A percentile compares a stretch with the other conserved stretches of the same genome.
Evolutionary conservation across 2,113 vertebrate genomes (phyloP).

Genomic region (Monopterus albus): DNA sequence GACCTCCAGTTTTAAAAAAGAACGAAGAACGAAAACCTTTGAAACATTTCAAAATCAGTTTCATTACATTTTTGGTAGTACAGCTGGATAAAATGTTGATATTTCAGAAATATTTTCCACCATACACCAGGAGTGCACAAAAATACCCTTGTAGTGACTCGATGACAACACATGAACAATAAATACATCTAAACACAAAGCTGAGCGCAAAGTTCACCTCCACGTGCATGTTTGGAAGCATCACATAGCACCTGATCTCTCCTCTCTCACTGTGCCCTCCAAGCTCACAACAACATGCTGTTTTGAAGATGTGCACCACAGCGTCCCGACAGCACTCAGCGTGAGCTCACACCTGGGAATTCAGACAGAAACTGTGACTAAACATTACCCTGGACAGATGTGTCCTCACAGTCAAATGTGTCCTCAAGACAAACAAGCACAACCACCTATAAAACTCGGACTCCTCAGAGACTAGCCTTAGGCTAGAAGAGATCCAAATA

Average conservation of each 20-base stretch:
- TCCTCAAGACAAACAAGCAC: slow-evolving; percentile 52
- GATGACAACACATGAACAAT: not conserved
- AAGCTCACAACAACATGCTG: slow-evolving; percentile 41
- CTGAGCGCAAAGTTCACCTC: not conserved
- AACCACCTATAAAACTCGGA: slow-evolving; percentile 42
- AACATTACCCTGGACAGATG: slow-evolving; percentile 66
- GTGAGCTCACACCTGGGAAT: slow-evolving; percentile 72
- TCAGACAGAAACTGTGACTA: slow-evolving; percentile 47
- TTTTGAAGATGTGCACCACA: slow-evolving; percentile 25
- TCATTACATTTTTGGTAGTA: too few relatives aligned
- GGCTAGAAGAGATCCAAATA: not conserved
- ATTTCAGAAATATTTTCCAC: not conserved
- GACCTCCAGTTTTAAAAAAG: not conserved
- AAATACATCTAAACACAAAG: not conserved
- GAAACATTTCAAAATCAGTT: not conserved
- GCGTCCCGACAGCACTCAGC: slow-evolving; percentile 41
- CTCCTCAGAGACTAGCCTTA: not conserved
- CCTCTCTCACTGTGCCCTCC: slow-evolving; percentile 14
- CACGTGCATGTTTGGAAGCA: not conserved
- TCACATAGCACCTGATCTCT: not conserved
- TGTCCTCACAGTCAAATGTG: slow-evolving; percentile 36
- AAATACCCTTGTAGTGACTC: too few relatives aligned
- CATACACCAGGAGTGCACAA: too few relatives aligned
- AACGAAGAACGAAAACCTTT: not conserved
- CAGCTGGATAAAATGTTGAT: too few relatives aligned